phyloP scores from a whole-genome alignment of 2,797 vertebrate species.

The Acrocephalus scirpaceus region DNA sequence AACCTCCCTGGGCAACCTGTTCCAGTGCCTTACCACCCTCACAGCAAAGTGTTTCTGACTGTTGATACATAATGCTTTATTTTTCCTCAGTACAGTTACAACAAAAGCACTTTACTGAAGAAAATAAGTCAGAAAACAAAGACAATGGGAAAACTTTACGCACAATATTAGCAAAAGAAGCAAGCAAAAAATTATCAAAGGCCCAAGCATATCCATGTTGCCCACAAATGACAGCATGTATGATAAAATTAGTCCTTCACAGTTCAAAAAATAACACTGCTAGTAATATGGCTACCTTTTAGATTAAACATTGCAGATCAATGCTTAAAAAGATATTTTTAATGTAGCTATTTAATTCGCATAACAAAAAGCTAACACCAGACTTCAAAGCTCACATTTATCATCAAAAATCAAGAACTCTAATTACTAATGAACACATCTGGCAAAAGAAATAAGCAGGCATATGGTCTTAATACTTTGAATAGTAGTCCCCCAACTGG shows the following conservation, averaged over 20 bases:
- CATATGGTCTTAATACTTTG: not conserved
- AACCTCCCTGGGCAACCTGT: not conserved
- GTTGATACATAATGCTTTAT: not conserved
- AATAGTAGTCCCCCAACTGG: not conserved
- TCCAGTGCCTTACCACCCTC: not conserved
- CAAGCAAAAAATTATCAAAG: not conserved
- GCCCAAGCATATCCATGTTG: not conserved
- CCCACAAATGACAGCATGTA: not conserved
- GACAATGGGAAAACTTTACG: not conserved
- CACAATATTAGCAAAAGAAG: not conserved
- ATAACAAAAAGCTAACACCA: not conserved
- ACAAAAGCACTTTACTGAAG: not conserved
- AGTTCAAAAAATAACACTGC: not conserved
- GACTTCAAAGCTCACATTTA: not conserved
- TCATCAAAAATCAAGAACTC: conserved; percentile 11
- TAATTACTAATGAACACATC: not conserved
- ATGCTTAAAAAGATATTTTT: not conserved
- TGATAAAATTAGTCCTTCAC: not conserved
- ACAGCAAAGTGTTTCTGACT: not conserved
- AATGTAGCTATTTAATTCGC: not conserved
- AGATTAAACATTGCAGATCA: not conserved
- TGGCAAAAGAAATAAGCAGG: not conserved
- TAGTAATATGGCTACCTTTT: not conserved
- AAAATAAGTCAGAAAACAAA: not conserved
- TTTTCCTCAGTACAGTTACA: not conserved